Percentiles rank a stretch among this genome's conserved stretches.
phyloP scores from a whole-genome alignment of 1,140 invertebrate species.

The Apis mellifera region Amel_HAv3.1 CM009935.2:7663501-7664000 shows the following conservation, averaged over 20 bases:
- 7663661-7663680: background rate
- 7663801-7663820: background rate
- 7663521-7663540: no score
- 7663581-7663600: no score
- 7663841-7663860: conserved; percentile 21
- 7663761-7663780: no score
- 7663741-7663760: background rate
- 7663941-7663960: background rate
- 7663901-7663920: background rate
- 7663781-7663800: background rate
- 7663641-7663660: background rate
- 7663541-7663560: no score
- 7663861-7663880: conserved; percentile 8
- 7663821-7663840: background rate
- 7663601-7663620: no score
- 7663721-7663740: background rate
- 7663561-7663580: no score
- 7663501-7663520: no score
- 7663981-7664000: background rate
- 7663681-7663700: no score
- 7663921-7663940: conserved; percentile 22
- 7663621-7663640: background rate
- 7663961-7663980: background rate
- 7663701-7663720: background rate
- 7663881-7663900: background rate